phyloP scores from a whole-genome alignment of 2,113 vertebrate genomes.

The Calonectris borealis region DNA sequence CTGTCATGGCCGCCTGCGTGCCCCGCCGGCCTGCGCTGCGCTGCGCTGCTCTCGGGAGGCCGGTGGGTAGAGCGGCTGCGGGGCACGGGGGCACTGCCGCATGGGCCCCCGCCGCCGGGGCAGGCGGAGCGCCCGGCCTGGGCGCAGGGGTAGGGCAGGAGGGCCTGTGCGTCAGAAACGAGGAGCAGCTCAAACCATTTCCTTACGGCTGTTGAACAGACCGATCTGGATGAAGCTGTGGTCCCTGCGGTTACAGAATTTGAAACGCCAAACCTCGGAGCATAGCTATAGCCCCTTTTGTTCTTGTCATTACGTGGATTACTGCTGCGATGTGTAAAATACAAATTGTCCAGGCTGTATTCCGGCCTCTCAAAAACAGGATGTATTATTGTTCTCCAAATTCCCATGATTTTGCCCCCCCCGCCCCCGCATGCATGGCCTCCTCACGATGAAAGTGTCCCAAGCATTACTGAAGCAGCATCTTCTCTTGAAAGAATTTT shows the following conservation, averaged over 20 bases:
- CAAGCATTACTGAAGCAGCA: neutral
- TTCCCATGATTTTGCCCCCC: neutral
- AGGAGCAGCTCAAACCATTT: neutral
- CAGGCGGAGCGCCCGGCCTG: neutral
- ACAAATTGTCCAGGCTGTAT: slow-evolving; percentile 32
- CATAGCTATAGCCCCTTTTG: neutral
- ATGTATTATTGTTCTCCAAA: slow-evolving; percentile 55
- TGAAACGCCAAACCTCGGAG: neutral
- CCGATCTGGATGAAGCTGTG: neutral
- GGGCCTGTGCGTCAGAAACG: neutral
- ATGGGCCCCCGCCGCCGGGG: rapidly evolving
- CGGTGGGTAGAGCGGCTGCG: rapidly evolving
- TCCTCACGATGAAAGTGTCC: neutral
- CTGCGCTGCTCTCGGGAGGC: neutral
- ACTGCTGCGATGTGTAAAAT: neutral
- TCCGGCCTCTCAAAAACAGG: slow-evolving; percentile 53
- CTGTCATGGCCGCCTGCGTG: rapidly evolving
- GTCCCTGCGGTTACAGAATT: neutral
- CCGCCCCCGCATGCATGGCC: neutral
- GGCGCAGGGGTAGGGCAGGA: rapidly evolving
- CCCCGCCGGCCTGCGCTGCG: rapidly evolving
- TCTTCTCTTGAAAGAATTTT: neutral
- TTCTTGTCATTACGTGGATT: neutral
- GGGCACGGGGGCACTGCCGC: rapidly evolving
- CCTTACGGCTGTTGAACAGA: rapidly evolving